Percentiles rank a stretch among this genome's conserved stretches.
Conservation (phyloP, 2,113 vertebrate species). For the Ursus arctos region DNA sequence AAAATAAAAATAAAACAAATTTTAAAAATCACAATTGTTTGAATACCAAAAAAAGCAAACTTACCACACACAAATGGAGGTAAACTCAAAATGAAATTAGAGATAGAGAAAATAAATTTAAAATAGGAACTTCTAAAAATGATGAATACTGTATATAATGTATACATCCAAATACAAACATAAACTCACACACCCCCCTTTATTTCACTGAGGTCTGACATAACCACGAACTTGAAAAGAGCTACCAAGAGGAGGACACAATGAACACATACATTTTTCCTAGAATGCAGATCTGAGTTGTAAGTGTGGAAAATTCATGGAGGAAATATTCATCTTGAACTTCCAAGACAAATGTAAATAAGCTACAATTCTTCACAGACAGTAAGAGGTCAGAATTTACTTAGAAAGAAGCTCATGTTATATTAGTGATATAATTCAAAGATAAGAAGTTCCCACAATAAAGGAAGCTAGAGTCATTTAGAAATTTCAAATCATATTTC, state of each 20-base stretch:
- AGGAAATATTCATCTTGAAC: not conserved
- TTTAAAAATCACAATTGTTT: not conserved
- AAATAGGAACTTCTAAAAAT: not conserved
- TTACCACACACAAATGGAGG: not conserved
- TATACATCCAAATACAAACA: not conserved
- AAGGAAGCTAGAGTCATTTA: not conserved
- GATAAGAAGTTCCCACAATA: not conserved
- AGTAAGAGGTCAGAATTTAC: not conserved
- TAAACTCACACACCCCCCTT: not conserved
- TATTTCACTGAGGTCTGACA: not conserved
- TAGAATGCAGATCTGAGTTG: not conserved
- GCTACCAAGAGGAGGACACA: not conserved
- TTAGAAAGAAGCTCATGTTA: not conserved
- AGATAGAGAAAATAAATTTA: not conserved
- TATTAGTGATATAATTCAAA: not conserved
- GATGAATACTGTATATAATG: not conserved
- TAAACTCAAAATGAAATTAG: slow-evolving; percentile 6
- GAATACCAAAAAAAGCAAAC: not conserved
- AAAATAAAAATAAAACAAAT: slow-evolving; percentile 43
- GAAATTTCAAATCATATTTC: slow-evolving; percentile 11
- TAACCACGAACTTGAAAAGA: not conserved
- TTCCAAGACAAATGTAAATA: not conserved
- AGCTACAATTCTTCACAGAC: not conserved
- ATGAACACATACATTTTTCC: not conserved
- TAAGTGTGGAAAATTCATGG: not conserved